These are phyloP conservation scores for Amblyraja radiata DNA, from an alignment of 2,797 vertebrate genomes.

Conservation along the genomic window DNA sequence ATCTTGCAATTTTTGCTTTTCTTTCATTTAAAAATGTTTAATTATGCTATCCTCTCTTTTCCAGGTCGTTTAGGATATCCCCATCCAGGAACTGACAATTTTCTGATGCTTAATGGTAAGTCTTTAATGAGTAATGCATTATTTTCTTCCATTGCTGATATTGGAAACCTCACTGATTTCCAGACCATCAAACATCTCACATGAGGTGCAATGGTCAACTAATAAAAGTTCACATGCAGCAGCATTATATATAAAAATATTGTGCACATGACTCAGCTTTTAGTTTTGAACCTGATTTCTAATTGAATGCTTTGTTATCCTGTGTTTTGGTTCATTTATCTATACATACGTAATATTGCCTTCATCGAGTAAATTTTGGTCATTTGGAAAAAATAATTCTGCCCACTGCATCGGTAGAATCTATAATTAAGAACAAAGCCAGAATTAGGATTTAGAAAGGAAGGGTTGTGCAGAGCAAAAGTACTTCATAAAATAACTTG, in stretches of 20 bases:
- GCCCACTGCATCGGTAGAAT: too few species aligned
- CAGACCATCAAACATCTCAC: neutral
- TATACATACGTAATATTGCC: neutral
- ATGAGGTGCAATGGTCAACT: neutral
- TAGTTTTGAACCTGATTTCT: neutral
- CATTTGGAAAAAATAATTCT: neutral
- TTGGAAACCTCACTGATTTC: neutral
- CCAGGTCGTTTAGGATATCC: conserved; percentile 78
- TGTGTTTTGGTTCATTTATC: neutral
- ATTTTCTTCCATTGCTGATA: neutral
- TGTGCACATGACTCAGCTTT: neutral
- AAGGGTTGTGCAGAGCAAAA: too few species aligned
- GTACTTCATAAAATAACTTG: too few species aligned
- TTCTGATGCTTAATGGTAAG: conserved; percentile 98
- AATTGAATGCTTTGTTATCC: neutral
- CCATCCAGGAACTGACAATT: conserved; percentile 88
- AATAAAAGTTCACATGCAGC: neutral
- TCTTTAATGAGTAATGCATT: conserved; percentile 46
- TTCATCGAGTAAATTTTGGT: neutral
- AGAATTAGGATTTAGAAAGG: too few species aligned
- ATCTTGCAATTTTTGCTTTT: neutral
- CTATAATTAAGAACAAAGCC: too few species aligned
- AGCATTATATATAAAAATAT: neutral
- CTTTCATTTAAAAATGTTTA: neutral
- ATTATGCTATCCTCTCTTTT: neutral